Percentiles rank a stretch among this genome's conserved stretches.
phyloP scores from a whole-genome alignment of 2,888 invertebrate species.

The Trichogramma evanescens region DNA sequence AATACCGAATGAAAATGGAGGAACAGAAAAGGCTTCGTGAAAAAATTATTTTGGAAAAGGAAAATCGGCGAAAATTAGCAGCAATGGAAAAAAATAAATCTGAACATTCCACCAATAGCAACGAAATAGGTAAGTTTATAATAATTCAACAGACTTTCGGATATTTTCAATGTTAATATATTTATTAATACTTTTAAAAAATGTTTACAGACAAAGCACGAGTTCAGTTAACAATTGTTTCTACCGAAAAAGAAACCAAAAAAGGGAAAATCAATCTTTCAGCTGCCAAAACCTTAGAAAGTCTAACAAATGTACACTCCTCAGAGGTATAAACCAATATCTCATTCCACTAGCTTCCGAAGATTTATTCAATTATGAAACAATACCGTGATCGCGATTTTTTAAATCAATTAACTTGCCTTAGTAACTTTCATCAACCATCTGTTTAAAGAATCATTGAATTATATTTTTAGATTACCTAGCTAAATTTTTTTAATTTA shows the following conservation, averaged over 20 bases:
- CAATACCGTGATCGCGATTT: too few species aligned
- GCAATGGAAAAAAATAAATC: constrained; percentile 32
- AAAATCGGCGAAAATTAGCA: constrained; percentile 45
- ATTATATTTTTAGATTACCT: too few species aligned
- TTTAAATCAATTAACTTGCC: too few species aligned
- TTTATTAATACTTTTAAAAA: not conserved
- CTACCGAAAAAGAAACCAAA: constrained; percentile 31
- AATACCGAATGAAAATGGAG: constrained; percentile 47
- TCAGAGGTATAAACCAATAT: constrained; percentile 39
- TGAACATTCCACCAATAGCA: too few species aligned
- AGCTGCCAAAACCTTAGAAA: constrained; percentile 29
- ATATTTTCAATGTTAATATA: not conserved
- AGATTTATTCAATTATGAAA: not conserved
- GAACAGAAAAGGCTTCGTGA: constrained; percentile 47
- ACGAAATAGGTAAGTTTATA: too few species aligned
- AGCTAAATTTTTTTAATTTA: too few species aligned
- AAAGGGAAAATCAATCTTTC: constrained; percentile 27
- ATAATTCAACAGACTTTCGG: too few species aligned
- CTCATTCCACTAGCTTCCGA: constrained; percentile 10
- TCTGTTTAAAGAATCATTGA: too few species aligned
- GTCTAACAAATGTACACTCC: constrained; percentile 32
- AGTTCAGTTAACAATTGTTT: constrained; percentile 30
- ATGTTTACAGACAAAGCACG: constrained; percentile 28
- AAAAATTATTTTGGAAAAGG: constrained; percentile 46
- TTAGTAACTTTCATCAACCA: too few species aligned